Percentiles rank a stretch among this genome's conserved stretches.
phyloP scores from a whole-genome alignment of 1,140 invertebrate genomes.

The Nylanderia fulva region DNA sequence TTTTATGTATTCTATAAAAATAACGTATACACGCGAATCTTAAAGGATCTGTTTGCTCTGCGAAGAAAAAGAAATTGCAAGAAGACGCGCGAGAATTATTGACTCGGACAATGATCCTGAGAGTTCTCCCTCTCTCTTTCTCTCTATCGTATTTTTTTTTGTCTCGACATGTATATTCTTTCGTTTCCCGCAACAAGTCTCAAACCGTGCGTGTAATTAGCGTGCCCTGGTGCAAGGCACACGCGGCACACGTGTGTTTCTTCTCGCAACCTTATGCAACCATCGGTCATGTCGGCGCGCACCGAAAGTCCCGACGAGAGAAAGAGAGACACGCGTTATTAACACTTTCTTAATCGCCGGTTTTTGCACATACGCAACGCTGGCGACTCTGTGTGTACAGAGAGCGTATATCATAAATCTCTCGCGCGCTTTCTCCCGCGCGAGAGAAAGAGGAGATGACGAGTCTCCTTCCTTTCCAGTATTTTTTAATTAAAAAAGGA shows the following conservation, averaged over 20 bases:
- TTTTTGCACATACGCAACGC: neutral
- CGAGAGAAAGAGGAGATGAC: neutral
- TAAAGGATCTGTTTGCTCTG: neutral
- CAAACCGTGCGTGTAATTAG: conserved; percentile 75
- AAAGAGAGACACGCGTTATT: neutral
- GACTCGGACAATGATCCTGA: neutral
- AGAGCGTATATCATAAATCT: neutral
- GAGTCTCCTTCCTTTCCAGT: neutral
- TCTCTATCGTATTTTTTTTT: neutral
- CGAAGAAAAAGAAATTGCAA: neutral
- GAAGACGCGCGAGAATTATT: neutral
- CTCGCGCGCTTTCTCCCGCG: neutral
- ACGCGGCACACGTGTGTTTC: conserved; percentile 75
- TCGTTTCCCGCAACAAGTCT: conserved; percentile 49
- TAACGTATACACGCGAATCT: neutral
- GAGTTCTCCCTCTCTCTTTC: neutral
- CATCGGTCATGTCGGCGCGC: neutral
- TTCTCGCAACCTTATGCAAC: conserved; percentile 42
- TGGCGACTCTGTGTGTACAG: neutral
- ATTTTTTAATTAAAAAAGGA: too few species aligned
- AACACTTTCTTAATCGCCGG: neutral
- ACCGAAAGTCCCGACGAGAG: neutral
- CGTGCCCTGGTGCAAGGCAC: conserved; percentile 79
- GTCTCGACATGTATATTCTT: conserved; percentile 4
- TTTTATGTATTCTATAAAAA: neutral